These are phyloP conservation scores for Zaprionus africanus DNA, from an alignment of 1,140 invertebrate species.

Conservation along the genomic window DNA sequence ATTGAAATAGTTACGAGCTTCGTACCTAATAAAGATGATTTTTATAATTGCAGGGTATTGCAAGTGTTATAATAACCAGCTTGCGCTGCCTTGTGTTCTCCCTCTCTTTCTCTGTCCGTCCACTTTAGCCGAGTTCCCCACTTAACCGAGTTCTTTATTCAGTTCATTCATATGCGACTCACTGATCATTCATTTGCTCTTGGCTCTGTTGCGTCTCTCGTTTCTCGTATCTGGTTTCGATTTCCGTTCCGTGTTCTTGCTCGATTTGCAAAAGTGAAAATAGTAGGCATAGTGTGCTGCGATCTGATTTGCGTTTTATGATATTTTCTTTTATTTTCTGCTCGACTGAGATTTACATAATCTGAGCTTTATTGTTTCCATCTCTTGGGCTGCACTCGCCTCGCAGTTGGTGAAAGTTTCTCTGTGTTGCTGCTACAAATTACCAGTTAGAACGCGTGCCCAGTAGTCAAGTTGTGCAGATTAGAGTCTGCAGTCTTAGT, in stretches of 20 bases:
- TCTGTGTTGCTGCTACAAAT: slow-evolving; percentile 56
- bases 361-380: slow-evolving; percentile 36
- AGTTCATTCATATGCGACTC: slow-evolving; percentile 31
- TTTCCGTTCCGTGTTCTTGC: slow-evolving; percentile 63
- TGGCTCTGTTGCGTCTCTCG: neutral
- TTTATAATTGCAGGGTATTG: neutral
- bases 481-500: slow-evolving; percentile 19
- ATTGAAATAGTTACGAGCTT: neutral
- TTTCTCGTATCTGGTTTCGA: slow-evolving; percentile 53
- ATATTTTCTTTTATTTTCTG: slow-evolving; percentile 28
- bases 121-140: slow-evolving; percentile 6
- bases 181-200: slow-evolving; percentile 26
- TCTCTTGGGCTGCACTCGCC: slow-evolving; percentile 19
- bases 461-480: slow-evolving; percentile 57
- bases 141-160: slow-evolving; percentile 25
- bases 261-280: slow-evolving; percentile 78
- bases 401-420: slow-evolving; percentile 62
- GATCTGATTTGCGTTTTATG: slow-evolving; percentile 12
- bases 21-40: neutral
- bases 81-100: neutral
- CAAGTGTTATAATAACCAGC: slow-evolving; percentile 1
- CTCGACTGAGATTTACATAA: slow-evolving; percentile 67
- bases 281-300: slow-evolving; percentile 36
- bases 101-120: neutral
- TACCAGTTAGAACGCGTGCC: slow-evolving; percentile 74